Conservation (phyloP, 2,888 invertebrate species). For the Drosophila merina region DNA sequence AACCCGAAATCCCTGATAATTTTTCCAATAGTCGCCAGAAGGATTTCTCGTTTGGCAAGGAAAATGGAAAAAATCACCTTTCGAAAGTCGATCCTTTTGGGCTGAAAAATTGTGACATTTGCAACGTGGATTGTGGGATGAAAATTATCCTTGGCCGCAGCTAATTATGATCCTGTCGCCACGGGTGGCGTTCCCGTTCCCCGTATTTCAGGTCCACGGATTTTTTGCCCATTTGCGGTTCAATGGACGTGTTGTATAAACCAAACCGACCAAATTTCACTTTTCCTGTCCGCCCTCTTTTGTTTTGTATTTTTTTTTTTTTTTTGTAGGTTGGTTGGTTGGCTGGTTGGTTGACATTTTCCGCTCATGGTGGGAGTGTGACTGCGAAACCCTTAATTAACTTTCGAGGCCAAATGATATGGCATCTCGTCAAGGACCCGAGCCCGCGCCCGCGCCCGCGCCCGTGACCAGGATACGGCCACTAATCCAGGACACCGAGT, state of each 20-base stretch:
- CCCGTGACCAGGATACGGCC: constrained; percentile 10
- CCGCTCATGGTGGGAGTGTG: constrained; percentile 34
- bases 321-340: constrained; percentile 30
- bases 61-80: constrained; percentile 21
- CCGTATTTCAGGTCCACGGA: neutral
- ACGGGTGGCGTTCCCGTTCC: constrained; percentile 49
- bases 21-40: neutral
- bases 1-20: neutral
- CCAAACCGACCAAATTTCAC: constrained; percentile 41
- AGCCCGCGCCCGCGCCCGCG: neutral
- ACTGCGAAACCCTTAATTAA: constrained; percentile 78
- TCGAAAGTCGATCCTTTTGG: constrained; percentile 13
- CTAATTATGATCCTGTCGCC: constrained; percentile 67
- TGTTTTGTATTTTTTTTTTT: constrained; percentile 2
- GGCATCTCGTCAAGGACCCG: constrained; percentile 14
- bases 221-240: constrained; percentile 52
- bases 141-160: constrained; percentile 68
- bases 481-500: constrained; percentile 33
- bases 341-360: constrained; percentile 55
- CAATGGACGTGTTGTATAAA: constrained; percentile 43
- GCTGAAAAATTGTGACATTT: constrained; percentile 6
- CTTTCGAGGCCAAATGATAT: constrained; percentile 60
- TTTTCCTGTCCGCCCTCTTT: constrained; percentile 13
- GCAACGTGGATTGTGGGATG: constrained; percentile 10
- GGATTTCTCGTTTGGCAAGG: neutral